Evolutionary conservation across 2,113 vertebrate genomes (phyloP).

Genomic region (Pedetes capensis): DNA sequence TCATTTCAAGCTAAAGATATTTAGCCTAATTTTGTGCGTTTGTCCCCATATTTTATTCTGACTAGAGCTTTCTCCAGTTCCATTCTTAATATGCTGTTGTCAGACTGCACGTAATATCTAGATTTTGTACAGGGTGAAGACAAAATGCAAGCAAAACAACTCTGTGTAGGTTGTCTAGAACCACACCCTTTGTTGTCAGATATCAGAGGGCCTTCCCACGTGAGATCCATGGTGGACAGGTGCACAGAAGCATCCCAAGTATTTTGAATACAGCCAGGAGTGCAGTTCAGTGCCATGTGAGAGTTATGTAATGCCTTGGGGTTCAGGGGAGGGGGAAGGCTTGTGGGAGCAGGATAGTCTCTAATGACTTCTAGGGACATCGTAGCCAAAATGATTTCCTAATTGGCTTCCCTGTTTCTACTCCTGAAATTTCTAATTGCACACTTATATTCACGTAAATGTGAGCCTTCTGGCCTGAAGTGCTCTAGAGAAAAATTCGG

Average conservation of each 20-base stretch:
- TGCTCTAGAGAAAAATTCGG: background rate
- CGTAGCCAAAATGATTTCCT: background rate
- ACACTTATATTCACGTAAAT: background rate
- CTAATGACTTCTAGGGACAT: background rate
- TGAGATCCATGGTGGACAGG: background rate
- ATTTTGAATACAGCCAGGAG: background rate
- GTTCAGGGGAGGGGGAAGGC: background rate
- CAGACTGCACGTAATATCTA: background rate
- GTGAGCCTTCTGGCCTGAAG: background rate
- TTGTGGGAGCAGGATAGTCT: background rate
- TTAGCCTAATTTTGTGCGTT: background rate
- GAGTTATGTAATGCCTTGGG: rapidly evolving
- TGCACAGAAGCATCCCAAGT: background rate
- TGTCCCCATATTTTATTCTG: background rate
- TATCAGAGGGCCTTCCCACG: background rate
- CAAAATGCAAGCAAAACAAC: background rate
- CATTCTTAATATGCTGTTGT: background rate
- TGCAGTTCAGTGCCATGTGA: rapidly evolving
- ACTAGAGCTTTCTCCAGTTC: background rate
- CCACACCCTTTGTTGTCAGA: background rate
- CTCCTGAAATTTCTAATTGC: background rate
- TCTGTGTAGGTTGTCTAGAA: no score
- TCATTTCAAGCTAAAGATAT: background rate
- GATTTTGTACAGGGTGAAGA: background rate
- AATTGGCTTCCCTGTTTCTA: background rate